phyloP scores from a whole-genome alignment of 2,113 vertebrate genomes.

The Nycticorax nycticorax region DNA sequence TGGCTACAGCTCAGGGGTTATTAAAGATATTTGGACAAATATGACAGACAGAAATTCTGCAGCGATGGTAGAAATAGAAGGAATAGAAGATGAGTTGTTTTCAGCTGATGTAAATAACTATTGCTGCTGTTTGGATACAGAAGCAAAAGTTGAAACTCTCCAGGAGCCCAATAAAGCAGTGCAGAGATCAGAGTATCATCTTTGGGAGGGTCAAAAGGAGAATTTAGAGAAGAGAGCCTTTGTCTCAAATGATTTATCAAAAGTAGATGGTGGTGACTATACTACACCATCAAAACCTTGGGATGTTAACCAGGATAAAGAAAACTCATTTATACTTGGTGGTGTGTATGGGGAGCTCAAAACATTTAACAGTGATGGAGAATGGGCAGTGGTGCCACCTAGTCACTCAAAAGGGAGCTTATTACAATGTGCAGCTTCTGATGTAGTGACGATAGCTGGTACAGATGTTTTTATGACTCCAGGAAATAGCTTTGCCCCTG shows the following conservation, averaged over 20 bases:
- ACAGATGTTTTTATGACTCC: constrained; percentile 97
- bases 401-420: constrained; percentile 81
- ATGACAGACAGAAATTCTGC: constrained; percentile 81
- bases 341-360: constrained; percentile 97
- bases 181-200: constrained; percentile 93
- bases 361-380: constrained; percentile 87
- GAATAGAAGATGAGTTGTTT: constrained; percentile 83
- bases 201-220: constrained; percentile 93
- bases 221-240: constrained; percentile 82
- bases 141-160: constrained; percentile 77
- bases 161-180: constrained; percentile 89
- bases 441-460: constrained; percentile 93
- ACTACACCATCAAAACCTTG: constrained; percentile 94
- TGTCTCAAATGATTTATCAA: constrained; percentile 82
- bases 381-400: constrained; percentile 92
- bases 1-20: constrained; percentile 95
- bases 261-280: constrained; percentile 91
- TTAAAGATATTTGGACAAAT: constrained; percentile 97
- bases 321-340: constrained; percentile 92
- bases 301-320: constrained; percentile 87
- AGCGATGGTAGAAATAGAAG: constrained; percentile 76
- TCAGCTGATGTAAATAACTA: constrained; percentile 82
- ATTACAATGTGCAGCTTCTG: constrained; percentile 88
- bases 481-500: constrained; percentile 91
- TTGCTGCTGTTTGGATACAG: constrained; percentile 87